Evolutionary conservation across 2,113 vertebrate genomes (phyloP).

Genomic region (Glaucomys volans): DNA sequence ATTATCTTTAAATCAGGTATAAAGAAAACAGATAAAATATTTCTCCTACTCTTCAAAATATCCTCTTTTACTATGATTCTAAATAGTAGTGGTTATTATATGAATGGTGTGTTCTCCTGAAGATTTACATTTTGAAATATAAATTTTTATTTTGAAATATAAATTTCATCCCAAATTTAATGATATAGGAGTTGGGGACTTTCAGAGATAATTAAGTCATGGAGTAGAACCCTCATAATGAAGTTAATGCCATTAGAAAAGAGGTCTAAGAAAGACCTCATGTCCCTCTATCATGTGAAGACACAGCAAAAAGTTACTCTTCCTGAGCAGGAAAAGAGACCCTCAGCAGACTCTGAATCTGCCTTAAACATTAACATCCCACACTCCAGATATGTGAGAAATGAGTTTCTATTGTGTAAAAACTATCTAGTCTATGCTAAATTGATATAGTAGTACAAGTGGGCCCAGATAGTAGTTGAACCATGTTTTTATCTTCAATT

Average conservation of each 20-base stretch:
- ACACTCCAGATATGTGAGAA: background rate
- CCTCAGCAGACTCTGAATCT: background rate
- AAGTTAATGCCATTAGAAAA: background rate
- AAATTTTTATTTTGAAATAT: too few species aligned
- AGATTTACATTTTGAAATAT: background rate
- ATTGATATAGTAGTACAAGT: background rate
- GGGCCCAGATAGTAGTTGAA: background rate
- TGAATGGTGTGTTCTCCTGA: background rate
- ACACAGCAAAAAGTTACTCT: background rate
- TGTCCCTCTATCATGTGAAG: background rate
- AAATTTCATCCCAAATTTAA: background rate
- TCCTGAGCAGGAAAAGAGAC: background rate
- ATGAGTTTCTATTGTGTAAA: background rate
- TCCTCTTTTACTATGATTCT: background rate
- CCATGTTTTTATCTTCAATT: background rate
- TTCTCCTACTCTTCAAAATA: background rate
- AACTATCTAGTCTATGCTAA: background rate
- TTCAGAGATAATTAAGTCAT: too few species aligned
- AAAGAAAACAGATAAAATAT: background rate
- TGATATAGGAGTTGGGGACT: background rate
- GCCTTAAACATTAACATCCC: background rate
- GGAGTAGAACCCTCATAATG: too few species aligned
- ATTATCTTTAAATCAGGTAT: background rate
- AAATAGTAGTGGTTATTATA: background rate
- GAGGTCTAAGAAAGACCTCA: background rate